phyloP scores from a whole-genome alignment of 1,140 invertebrate genomes.

The Batillaria attramentaria region DNA sequence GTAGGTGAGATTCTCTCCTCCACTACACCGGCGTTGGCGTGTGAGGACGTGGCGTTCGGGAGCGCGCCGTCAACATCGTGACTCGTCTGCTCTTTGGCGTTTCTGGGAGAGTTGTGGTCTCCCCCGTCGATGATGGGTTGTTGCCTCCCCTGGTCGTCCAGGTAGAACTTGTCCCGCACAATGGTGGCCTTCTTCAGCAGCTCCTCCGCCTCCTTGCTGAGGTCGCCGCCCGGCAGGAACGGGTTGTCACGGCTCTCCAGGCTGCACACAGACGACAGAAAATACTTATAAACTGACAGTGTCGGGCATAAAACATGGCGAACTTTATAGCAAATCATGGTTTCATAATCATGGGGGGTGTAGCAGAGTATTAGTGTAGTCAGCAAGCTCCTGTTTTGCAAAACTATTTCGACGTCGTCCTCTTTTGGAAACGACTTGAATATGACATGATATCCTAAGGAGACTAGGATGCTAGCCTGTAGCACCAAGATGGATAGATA shows the following conservation, averaged over 20 bases:
- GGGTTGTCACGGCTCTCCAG: conserved; percentile 97
- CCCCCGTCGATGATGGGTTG: conserved; percentile 9
- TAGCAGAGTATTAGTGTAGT: too few relatives aligned
- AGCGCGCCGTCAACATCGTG: neutral
- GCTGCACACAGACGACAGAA: conserved; percentile 77
- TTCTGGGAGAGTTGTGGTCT: conserved; percentile 4
- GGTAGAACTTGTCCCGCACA: conserved; percentile 64
- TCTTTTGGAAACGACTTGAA: too few relatives aligned
- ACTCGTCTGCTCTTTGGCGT: conserved; percentile 10
- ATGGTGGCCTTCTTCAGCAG: conserved; percentile 83
- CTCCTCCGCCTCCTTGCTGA: conserved; percentile 95
- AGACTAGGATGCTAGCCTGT: too few relatives aligned
- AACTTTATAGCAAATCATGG: too few relatives aligned
- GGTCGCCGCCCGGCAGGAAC: conserved; percentile 94
- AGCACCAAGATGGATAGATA: too few relatives aligned
- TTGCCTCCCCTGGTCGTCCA: conserved; percentile 43
- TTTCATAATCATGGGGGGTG: too few relatives aligned
- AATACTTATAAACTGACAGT: neutral
- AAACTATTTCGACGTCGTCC: too few relatives aligned
- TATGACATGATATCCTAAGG: too few relatives aligned
- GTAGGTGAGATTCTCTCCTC: conserved; percentile 37
- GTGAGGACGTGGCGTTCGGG: neutral
- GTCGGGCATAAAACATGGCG: too few relatives aligned
- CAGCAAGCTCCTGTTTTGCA: too few relatives aligned
- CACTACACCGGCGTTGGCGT: neutral